Evolutionary conservation across 2,113 vertebrate genomes (phyloP).

Genomic region (Myrmophylax atrothorax): DNA sequence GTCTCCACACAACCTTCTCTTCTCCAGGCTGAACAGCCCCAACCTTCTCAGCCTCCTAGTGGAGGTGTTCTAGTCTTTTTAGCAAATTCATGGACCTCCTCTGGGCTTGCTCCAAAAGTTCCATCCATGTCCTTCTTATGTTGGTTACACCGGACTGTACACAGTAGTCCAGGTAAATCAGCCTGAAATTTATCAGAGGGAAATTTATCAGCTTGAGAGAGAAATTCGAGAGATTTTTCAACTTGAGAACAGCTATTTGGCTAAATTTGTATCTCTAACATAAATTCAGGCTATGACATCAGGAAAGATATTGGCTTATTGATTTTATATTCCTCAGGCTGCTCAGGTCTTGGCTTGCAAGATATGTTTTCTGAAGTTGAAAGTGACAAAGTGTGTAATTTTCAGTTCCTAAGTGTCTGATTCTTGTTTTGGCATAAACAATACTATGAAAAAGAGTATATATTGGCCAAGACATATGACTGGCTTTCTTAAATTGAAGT

Average conservation of each 20-base stretch:
- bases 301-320: not conserved
- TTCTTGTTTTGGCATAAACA: slow-evolving; percentile 6
- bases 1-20: not conserved
- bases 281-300: not conserved
- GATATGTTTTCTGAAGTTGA: not conserved
- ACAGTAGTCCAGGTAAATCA: not conserved
- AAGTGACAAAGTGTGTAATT: not conserved
- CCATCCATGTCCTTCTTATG: not conserved
- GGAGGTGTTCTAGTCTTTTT: not conserved
- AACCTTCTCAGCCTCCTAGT: not conserved
- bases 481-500: not conserved
- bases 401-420: not conserved
- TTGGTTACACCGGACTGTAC: not conserved
- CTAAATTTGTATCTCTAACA: not conserved
- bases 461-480: not conserved
- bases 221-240: not conserved
- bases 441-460: not conserved
- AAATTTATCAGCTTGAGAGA: not conserved
- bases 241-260: not conserved
- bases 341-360: not conserved
- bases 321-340: not conserved
- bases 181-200: not conserved
- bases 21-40: not conserved
- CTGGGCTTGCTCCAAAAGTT: not conserved
- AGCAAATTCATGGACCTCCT: not conserved